Percentiles rank a stretch among this genome's conserved stretches.
Evolutionary conservation across 2,113 vertebrate genomes (phyloP).

Genomic region (Neolamprologus cancellatus): DNA sequence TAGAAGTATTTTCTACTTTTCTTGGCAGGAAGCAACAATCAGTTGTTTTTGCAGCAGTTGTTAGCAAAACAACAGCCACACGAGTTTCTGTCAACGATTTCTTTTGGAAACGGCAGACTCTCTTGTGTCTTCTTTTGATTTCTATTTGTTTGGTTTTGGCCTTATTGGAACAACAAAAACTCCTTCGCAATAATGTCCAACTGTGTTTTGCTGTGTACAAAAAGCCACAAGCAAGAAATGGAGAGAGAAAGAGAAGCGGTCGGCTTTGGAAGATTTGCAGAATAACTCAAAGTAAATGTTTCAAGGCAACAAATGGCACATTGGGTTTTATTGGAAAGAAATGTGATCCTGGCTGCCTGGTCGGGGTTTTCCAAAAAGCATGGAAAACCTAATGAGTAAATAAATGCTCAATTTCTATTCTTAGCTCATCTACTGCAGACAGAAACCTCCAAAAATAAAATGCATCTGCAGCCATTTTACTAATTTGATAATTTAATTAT

Average conservation of each 20-base stretch:
- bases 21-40: conserved; percentile 37
- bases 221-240: conserved; percentile 20
- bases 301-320: background rate
- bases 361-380: background rate
- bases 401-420: background rate
- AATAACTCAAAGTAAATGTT: background rate
- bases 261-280: background rate
- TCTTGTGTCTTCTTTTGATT: background rate
- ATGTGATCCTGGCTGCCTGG: background rate
- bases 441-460: background rate
- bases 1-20: background rate
- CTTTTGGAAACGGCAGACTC: background rate
- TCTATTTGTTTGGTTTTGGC: background rate
- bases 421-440: background rate
- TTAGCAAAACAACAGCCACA: background rate
- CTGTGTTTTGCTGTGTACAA: conserved; percentile 45
- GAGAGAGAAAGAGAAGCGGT: background rate
- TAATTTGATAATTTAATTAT: background rate
- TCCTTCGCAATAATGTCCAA: conserved; percentile 65
- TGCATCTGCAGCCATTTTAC: background rate
- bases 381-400: conserved; percentile 1
- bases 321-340: background rate
- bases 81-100: background rate
- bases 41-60: background rate
- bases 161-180: conserved; percentile 39